A percentile compares a stretch with the other conserved stretches of the same genome.
These are phyloP conservation scores for Forficula auricularia DNA, from an alignment of 1,140 invertebrate genomes.

Conservation along the genomic window DNA sequence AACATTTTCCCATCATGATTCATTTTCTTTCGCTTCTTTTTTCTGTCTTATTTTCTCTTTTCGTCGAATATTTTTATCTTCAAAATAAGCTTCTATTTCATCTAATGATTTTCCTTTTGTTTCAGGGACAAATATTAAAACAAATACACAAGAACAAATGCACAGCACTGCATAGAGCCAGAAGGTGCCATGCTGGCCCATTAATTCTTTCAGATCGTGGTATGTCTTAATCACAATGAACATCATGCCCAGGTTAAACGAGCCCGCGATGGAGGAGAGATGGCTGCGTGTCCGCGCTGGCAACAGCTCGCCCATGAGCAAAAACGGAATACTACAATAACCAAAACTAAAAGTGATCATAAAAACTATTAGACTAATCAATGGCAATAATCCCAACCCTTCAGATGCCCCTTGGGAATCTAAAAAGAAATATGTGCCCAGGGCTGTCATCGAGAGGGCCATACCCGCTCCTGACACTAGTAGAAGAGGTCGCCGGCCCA, in stretches of 20 bases:
- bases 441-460: constrained; percentile 30
- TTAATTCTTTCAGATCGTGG: constrained; percentile 18
- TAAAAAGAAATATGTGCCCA: constrained; percentile 36
- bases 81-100: constrained; percentile 27
- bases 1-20: no score
- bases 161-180: constrained; percentile 32
- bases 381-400: constrained; percentile 25
- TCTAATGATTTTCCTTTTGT: constrained; percentile 35
- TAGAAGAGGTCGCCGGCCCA: constrained; percentile 31
- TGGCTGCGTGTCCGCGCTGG: constrained; percentile 25
- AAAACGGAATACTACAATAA: constrained; percentile 31
- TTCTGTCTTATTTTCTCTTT: constrained; percentile 7
- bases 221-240: constrained; percentile 33
- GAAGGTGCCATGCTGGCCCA: constrained; percentile 27
- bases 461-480: constrained; percentile 32
- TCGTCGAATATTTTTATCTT: constrained; percentile 8
- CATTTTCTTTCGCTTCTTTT: constrained; percentile 1
- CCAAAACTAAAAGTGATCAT: constrained; percentile 33
- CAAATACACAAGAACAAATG: constrained; percentile 24
- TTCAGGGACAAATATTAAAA: constrained; percentile 33
- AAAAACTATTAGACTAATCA: constrained; percentile 28
- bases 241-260: constrained; percentile 26
- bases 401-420: constrained; percentile 16
- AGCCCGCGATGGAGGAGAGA: constrained; percentile 26
- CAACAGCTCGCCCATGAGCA: constrained; percentile 33